These are phyloP conservation scores for Aurelia sp. DNA, from an alignment of 30 jellyfish, hydroid and myxozoan genomes.

Conservation along the genomic window DNA sequence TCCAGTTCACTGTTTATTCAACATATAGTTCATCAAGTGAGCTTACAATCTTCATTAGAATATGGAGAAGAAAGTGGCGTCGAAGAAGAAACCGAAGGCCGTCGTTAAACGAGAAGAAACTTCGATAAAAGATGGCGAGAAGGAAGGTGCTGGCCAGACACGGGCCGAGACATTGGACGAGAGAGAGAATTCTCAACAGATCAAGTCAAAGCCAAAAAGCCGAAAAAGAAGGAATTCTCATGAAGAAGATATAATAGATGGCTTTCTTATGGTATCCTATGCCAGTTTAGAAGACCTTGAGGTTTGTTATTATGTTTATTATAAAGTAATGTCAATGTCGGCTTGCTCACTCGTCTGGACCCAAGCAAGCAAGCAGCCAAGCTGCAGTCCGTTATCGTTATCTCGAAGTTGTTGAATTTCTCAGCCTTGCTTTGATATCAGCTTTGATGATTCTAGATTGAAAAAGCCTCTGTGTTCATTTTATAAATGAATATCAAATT, in stretches of 20 bases:
- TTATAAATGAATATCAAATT: no score
- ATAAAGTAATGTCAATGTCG: no score
- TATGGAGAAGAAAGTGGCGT: constrained; percentile 65
- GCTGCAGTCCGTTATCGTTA: no score
- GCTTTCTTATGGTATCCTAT: constrained; percentile 73
- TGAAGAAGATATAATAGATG: constrained; percentile 79
- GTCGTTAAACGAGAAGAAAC: constrained; percentile 40
- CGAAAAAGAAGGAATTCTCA: constrained; percentile 58
- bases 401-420: no score
- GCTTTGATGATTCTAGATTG: no score
- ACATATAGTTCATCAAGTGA: background rate
- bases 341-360: no score
- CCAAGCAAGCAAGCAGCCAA: no score
- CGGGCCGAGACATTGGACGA: constrained; percentile 59
- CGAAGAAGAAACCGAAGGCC: constrained; percentile 63
- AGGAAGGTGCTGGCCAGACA: constrained; percentile 42
- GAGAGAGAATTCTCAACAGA: constrained; percentile 20
- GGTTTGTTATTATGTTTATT: constrained; percentile 31
- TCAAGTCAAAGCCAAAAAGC: constrained; percentile 52
- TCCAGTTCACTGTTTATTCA: background rate
- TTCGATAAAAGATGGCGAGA: constrained; percentile 28
- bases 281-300: constrained; percentile 71
- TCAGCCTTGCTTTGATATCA: no score
- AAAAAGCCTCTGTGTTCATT: no score
- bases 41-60: background rate